Conservation (phyloP, 2,888 invertebrate species). For the Drosophila atroscutellata region DNA sequence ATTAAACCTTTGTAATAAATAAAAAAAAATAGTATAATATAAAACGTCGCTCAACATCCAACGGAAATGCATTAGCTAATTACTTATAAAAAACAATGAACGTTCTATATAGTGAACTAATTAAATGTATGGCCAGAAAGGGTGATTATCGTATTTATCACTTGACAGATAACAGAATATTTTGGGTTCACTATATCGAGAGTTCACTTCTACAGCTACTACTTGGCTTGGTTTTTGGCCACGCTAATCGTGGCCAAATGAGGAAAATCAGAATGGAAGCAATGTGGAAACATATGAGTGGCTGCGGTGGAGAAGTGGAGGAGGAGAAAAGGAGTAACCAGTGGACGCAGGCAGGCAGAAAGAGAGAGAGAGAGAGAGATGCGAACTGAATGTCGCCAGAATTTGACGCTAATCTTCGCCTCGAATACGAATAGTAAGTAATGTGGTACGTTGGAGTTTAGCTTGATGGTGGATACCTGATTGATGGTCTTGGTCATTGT, state of each 20-base stretch:
- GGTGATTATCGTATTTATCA: neutral
- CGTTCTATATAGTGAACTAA: slow-evolving; percentile 18
- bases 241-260: slow-evolving; percentile 36
- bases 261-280: slow-evolving; percentile 3
- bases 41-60: slow-evolving; percentile 9
- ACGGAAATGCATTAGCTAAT: slow-evolving; percentile 1
- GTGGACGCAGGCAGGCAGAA: slow-evolving; percentile 42
- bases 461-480: slow-evolving; percentile 82
- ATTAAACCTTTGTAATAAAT: slow-evolving; percentile 9
- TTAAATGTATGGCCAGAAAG: neutral
- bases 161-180: neutral
- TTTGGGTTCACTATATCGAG: slow-evolving; percentile 13
- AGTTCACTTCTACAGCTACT: slow-evolving; percentile 33
- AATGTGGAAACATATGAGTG: slow-evolving; percentile 12
- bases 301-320: neutral
- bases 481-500: slow-evolving; percentile 87
- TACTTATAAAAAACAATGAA: slow-evolving; percentile 11
- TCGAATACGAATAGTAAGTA: slow-evolving; percentile 21
- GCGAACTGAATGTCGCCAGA: slow-evolving; percentile 36
- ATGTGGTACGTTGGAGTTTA: slow-evolving; percentile 36
- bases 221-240: slow-evolving; percentile 4
- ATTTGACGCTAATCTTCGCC: slow-evolving; percentile 16
- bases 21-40: slow-evolving; percentile 5
- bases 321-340: slow-evolving; percentile 36
- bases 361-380: slow-evolving; percentile 8